Evolutionary conservation across 1,140 invertebrate genomes (phyloP), one percentile per base, ranked within the genome.

Genomic region (Sipha flava): DNA sequence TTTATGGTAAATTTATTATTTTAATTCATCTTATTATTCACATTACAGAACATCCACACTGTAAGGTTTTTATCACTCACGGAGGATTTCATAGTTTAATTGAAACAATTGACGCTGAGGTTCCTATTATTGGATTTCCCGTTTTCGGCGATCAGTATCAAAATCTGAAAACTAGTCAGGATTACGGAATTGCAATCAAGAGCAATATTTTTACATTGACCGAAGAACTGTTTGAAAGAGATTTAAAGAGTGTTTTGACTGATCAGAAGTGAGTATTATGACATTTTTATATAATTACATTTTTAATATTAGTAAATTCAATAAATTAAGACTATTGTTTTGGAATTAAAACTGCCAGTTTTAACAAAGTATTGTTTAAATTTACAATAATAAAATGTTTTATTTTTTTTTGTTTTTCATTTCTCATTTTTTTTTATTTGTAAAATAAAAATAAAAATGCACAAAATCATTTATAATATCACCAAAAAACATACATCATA

Each of bases 51-150:
- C 88, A 89, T 82, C 70, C 84, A 18, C 86, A 87, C 47, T 66
- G 85, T 16, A 85, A 85, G 81, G 81, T 88, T 0, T 89, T 90
- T 81, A 86, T 90, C 37, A 87, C 87, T 5, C 89, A 89, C 81
- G 88, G 88, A 21, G 89, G 89, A 43, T 83, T 88, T 14, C 84
- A 88, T 23, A 86, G 88, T 29, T 81, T 86, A 16, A 86, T 86
- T 70, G 89, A 90, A 81, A 84, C 86, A 23, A 82, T 87, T 66
- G 86, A 85, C 81, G 83, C 86, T 79, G 85, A 87, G n/a, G 85
- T 88, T 31, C 88, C 88, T 12, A 83, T 89, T 81, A 54, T 88
- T 43, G 85, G 85, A 40, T 81, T 89, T 54, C 89, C 89, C 0
- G 82, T 85, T 16, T 87, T 86, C 26, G 82, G 81, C 6, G 86